These are phyloP conservation scores for Ophiothrix spiculata DNA, from an alignment of 35 echinoderm and acorn worm genomes.

Conservation along the genomic window DNA sequence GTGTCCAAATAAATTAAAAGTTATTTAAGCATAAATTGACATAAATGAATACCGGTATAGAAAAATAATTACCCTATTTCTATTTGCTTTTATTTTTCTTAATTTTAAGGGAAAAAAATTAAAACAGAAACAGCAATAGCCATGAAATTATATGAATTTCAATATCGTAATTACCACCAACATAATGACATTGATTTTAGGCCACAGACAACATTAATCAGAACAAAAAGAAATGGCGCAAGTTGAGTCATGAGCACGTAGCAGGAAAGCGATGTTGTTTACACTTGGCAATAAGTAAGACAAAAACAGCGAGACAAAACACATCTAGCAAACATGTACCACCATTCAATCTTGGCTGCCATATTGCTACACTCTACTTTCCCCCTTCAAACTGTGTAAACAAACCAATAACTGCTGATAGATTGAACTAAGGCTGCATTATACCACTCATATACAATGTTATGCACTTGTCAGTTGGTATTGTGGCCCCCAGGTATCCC, in stretches of 20 bases:
- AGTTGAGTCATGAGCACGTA: neutral
- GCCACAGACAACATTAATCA: neutral
- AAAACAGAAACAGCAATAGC: no score
- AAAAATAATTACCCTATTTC: no score
- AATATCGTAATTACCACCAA: no score
- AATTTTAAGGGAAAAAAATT: no score
- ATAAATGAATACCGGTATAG: no score
- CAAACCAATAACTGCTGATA: conserved; percentile 8
- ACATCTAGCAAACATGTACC: neutral
- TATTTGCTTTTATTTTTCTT: no score
- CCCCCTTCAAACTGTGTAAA: neutral
- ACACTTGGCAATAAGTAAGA: conserved; percentile 5
- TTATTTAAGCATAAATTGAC: no score
- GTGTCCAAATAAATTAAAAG: no score
- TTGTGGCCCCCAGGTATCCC: no score
- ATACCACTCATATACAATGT: no score
- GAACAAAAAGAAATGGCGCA: neutral
- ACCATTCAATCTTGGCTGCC: neutral
- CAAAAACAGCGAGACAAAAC: neutral
- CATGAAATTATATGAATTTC: no score
- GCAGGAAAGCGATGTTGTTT: neutral
- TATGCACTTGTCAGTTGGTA: no score
- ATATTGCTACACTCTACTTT: neutral
- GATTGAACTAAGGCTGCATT: neutral
- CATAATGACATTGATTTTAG: neutral